Evolutionary conservation across 2,113 vertebrate species (phyloP), one percentile per base, ranked within the genome.

Genomic region (Pantherophis guttatus): DNA sequence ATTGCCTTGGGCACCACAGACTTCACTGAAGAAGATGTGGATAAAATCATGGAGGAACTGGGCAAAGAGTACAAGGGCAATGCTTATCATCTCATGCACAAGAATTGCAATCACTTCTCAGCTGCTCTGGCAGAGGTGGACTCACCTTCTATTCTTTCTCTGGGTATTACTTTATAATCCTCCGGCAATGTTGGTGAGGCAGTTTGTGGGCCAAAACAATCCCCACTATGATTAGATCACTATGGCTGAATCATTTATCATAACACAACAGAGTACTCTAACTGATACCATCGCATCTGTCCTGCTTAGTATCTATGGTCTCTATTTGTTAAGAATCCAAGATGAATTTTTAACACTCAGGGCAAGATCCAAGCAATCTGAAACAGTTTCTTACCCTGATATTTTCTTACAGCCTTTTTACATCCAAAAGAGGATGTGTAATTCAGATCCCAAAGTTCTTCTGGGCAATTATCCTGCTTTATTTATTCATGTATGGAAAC

Each of bases 1-100:
- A 98, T 99, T 96, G 98, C 98, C 90, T 97, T 99, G 96, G 98
- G 98, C 65, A 99, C 98, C 29, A 99, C 98, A 15, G 98, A 99
- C 97, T 99, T 99, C 95, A 98, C 98, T 81, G 98, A 98, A 97
- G 98, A 99, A 90, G 98, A 99, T 3, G 98, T 98, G 54, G 98
- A 98, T 97, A 99, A 99, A 96, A 99, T 99, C 96, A 98, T 99
- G 98, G 98, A 99, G 96, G 98, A 99, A 95, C 97, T 99, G n/a
- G 98, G 98, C 23, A 99, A 98, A 95, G 98, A 99, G 91, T 99
- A 98, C 95, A 98, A 98, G 97, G 98, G 98, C 65, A 98, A 98
- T 0, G 98, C 98, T 0, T 99, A 98, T 94, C 98, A 98, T 92
- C 97, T 98, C 91, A 98, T 98, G 98, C 98, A 99, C 97, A 98